Conservation (phyloP, 2,113 vertebrate species). For the Empidonax traillii region DNA sequence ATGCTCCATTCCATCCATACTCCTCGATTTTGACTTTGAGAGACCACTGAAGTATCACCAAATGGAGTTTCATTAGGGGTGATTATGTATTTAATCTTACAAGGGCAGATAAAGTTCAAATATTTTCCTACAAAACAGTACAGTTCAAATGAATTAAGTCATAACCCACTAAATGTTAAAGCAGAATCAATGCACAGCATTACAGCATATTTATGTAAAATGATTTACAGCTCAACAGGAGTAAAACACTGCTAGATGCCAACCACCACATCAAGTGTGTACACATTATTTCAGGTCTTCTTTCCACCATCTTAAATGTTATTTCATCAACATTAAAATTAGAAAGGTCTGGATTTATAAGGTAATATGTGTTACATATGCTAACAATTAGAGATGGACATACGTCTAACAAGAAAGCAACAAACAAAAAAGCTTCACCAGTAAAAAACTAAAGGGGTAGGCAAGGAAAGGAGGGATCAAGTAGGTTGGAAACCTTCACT, state of each 20-base stretch:
- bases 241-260: background rate
- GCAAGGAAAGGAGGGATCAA: background rate
- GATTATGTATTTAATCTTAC: background rate
- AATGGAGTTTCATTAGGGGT: background rate
- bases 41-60: background rate
- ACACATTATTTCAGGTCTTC: background rate
- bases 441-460: background rate
- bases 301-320: background rate
- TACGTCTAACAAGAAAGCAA: background rate
- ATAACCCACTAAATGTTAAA: background rate
- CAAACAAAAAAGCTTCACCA: background rate
- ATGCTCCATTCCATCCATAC: background rate
- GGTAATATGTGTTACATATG: background rate
- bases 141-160: background rate
- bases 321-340: background rate
- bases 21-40: background rate
- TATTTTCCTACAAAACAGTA: background rate
- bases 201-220: background rate
- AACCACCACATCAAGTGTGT: rapidly evolving
- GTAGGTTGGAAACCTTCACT: background rate
- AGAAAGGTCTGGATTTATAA: background rate
- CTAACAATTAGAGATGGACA: background rate
- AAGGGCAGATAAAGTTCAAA: background rate
- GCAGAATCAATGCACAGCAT: background rate
- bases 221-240: background rate